Base-by-base conservation (phyloP, 2,797 vertebrate species). In the Danionella dracula region DNA sequence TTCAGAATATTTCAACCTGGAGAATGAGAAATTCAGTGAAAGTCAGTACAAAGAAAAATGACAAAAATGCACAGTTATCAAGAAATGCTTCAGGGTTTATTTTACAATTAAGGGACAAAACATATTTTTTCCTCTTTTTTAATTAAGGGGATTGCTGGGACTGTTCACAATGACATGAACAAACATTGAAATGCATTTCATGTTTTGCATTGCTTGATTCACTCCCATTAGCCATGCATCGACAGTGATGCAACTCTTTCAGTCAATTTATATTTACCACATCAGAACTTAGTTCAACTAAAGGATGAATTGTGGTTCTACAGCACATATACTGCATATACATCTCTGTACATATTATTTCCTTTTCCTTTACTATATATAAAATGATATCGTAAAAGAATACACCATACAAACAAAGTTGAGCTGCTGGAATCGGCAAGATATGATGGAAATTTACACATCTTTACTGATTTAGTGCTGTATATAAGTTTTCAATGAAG, bases 331-430 rank as follows among this genome's bases (percentile, higher is more conserved):
- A 94, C 88, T 91, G 89, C 90, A 92, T 89, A 92, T 65, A 88
- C 83, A 84, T 78, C 74, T 79, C 78, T 81, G 37, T 78, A 79
- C 75, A 79, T 75, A 75, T 69, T 64, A 73, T 76, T 77, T 73
- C 68, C 61, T 77, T 77, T 80, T 67, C 45, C 70, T 80, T 81
- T 84, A 81, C 82, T 82, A 83, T 94, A 93, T 97, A 98, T 93
- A 97, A 98, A 99, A 98, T 93, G 95, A 97, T 93, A 94, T 93
- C 94, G 94, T 95, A 98, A 97, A 93, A 96, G 73, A 91, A 91
- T 90, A 94, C 92, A 97, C 93, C 91, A 92, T 97, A 99, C 92
- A 96, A 98, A 97, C 92, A 90, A 97, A 94, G 91, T 86, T 84
- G 89, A 91, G 92, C 88, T 91, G 87, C 86, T 89, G 91, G 90